Base-by-base conservation (phyloP, 2,888 invertebrate genomes). In the Neoitamus cyanurus region DNA sequence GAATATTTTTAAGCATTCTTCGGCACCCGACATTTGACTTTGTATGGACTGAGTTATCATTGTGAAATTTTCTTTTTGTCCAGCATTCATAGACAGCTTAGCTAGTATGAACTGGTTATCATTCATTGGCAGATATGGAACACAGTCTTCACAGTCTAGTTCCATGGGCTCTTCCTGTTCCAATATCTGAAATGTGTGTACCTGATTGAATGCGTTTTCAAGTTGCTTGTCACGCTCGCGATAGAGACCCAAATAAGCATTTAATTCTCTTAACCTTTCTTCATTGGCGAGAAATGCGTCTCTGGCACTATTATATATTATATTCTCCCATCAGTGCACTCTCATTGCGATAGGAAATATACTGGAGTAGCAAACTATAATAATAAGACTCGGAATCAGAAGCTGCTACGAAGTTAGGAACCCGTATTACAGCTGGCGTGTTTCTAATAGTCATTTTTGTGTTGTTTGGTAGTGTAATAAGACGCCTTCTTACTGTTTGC, bases 341-440 rank as follows among this genome's bases (percentile, higher is more conserved):
- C n/a, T 58, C 58, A 58, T 25, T 58, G 2, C 58, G 15, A n/a
- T 15, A 58, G 2, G 58, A n/a, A 9, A 15, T 25, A 9, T 15
- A 58, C 25, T 58, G 58, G 0, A 58, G 20, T 2, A 89, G 87
- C 83, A 89, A 86, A 83, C 88, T 88, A 85, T 89, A 88, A 84
- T 85, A 89, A 87, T 85, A 88, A 77, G 86, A 86, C 84, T 88
- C 89, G 85, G 88, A 87, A 87, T 89, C 88, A 11, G 87, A 75
- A 25, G 87, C 28, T 83, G 87, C 87, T 82, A 87, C 85, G 78
- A 89, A 89, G 84, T 87, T 87, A n/a, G 84, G 78, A 5, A 78
- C 84, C 28, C 84, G 30, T 1, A 84, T 82, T 34, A 85, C 73
- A 30, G 87, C 87, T 25, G 85, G 86, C 25, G 70, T 37, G 75